phyloP scores from a whole-genome alignment of 2,797 vertebrate species.

The Phyllotis vaccarum region DNA sequence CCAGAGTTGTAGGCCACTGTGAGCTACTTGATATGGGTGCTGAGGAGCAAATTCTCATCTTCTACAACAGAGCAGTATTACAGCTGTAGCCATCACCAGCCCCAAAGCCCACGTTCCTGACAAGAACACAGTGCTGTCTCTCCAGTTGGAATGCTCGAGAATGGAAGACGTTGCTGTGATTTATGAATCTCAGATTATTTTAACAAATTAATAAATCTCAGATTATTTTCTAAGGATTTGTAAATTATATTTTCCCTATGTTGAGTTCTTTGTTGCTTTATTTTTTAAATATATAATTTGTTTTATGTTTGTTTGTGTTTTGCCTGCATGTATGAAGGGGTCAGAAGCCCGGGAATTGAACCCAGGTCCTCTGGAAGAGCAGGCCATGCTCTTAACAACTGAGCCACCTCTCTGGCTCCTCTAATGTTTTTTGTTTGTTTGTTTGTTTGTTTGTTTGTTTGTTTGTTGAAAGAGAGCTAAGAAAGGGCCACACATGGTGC shows the following conservation, averaged over 20 bases:
- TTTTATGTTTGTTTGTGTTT: neutral
- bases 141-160: neutral
- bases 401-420: neutral
- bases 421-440: neutral
- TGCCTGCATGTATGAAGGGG: neutral
- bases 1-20: neutral
- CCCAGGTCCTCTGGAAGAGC: neutral
- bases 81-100: neutral
- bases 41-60: neutral
- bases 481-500: neutral
- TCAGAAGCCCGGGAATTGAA: neutral
- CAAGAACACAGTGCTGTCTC: neutral
- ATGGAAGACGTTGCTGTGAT: neutral
- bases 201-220: neutral
- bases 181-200: neutral
- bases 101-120: slow-evolving; percentile 16
- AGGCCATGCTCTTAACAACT: neutral
- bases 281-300: neutral
- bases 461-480: neutral
- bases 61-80: neutral
- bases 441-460: too few relatives aligned
- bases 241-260: neutral
- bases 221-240: neutral
- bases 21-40: too few relatives aligned
- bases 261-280: neutral